Evolutionary conservation across 2,888 invertebrate genomes (phyloP), one percentile per base, ranked within the genome.

Genomic region (Eurytoma californica): DNA sequence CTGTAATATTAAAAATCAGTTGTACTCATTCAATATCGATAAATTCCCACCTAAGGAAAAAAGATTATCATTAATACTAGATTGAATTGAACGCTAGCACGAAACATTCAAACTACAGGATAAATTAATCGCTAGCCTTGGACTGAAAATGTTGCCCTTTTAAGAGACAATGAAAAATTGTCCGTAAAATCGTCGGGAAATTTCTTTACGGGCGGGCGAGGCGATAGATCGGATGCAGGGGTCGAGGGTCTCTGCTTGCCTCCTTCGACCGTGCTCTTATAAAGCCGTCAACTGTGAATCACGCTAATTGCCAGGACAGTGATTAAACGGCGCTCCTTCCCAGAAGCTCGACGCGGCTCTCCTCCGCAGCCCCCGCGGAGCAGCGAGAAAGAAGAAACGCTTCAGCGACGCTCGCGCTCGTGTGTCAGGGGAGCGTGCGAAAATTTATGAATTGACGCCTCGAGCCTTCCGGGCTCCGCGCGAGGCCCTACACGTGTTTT

Each of bases 221-320:
- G 16, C 28, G 39, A 72, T 72, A 61, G 14, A 72, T 72, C 30
- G 72, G 61, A 72, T 72, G 20, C 30, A 55, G 14, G 39, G 39
- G 30, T 61, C 74, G 53, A 14, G 39, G 13, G 53, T 12, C 63
- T 20, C 47, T 66, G 28, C 28, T 18, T 55, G 49, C 0, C 20
- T 30, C 13, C 58, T n/a, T 53, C 53, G n/a, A 3, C n/a, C 28
- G 24, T 13, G 24, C 28, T 24, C 60, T 24, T 28, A 87, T 86
- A 85, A 84, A 87, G 85, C 86, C 85, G 87, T 87, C 86, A 85
- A 85, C 83, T 84, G 86, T 87, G 88, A 88, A 88, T 88, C 88
- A 86, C 85, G 84, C 87, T 88, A 89, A 88, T 89, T 88, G 86
- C 86, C 84, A 80, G 39, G 72, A 63, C 72, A 82, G 84, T 87